Conservation (phyloP, 2,888 invertebrate genomes). For the Nomada hirtipes region DNA sequence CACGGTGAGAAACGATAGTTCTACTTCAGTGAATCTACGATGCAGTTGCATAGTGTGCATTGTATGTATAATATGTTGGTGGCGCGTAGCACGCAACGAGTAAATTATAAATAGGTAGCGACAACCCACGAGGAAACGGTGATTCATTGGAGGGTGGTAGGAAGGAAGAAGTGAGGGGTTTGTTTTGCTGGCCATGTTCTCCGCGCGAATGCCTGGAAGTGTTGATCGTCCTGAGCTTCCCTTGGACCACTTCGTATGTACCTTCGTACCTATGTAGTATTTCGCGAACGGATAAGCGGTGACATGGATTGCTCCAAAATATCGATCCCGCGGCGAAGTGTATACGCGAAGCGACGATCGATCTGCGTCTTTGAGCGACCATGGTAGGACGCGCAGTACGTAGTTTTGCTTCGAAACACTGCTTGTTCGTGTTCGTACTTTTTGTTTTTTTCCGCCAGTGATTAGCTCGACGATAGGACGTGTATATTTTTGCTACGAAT, state of each 20-base stretch:
- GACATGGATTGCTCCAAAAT: slow-evolving; percentile 13
- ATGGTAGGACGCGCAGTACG: not conserved
- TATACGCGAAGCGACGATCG: not conserved
- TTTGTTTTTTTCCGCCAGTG: slow-evolving; percentile 1
- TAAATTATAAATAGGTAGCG: not conserved
- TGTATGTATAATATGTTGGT: too few relatives aligned
- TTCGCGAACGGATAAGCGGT: not conserved
- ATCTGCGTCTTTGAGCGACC: slow-evolving; percentile 10
- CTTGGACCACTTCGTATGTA: not conserved
- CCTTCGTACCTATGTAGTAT: not conserved
- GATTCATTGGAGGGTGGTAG: slow-evolving; percentile 27
- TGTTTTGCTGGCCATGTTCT: slow-evolving; percentile 29
- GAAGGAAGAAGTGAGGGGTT: slow-evolving; percentile 3
- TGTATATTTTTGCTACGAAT: not conserved
- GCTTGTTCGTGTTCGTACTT: not conserved
- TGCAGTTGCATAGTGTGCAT: not conserved
- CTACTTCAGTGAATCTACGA: not conserved
- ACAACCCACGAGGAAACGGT: not conserved
- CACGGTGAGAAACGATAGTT: not conserved
- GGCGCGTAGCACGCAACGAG: too few relatives aligned
- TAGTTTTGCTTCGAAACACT: not conserved
- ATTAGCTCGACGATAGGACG: too few relatives aligned
- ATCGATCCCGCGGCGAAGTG: slow-evolving; percentile 26
- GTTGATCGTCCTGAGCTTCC: not conserved
- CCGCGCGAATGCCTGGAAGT: not conserved